These are phyloP conservation scores for Brienomyrus brachyistius DNA, from an alignment of 2,113 vertebrate species.

Conservation along the genomic window DNA sequence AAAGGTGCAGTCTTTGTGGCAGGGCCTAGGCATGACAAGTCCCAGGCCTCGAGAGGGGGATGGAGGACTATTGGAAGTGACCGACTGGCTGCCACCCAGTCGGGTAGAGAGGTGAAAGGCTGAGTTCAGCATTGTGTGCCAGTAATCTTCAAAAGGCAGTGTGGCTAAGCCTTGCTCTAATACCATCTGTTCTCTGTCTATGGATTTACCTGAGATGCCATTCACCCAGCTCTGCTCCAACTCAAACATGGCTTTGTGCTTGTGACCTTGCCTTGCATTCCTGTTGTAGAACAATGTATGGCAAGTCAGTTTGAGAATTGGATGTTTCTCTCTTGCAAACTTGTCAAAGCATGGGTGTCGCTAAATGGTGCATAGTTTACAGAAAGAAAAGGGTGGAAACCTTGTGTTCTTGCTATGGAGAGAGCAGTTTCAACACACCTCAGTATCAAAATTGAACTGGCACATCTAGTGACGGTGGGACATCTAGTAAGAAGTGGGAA, in stretches of 20 bases:
- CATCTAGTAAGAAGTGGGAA: constrained; percentile 74
- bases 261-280: constrained; percentile 84
- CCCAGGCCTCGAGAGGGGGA: constrained; percentile 98
- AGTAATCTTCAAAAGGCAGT: constrained; percentile 98
- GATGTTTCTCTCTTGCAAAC: constrained; percentile 52
- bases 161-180: constrained; percentile 77
- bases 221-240: constrained; percentile 83
- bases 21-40: constrained; percentile 99
- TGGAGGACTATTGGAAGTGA: constrained; percentile 97
- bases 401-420: constrained; percentile 82
- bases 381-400: constrained; percentile 45
- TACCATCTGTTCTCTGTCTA: constrained; percentile 83
- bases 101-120: constrained; percentile 97
- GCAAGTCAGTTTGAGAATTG: constrained; percentile 64
- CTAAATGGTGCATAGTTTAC: constrained; percentile 43
- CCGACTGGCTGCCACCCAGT: constrained; percentile 99
- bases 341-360: constrained; percentile 54
- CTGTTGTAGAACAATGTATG: constrained; percentile 75
- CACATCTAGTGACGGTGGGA: constrained; percentile 77
- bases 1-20: constrained; percentile 99
- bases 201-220: constrained; percentile 69
- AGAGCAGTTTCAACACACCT: constrained; percentile 86
- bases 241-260: constrained; percentile 67
- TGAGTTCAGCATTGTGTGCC: constrained; percentile 89
- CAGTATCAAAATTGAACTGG: constrained; percentile 89